These are phyloP conservation scores for Ylistrum balloti DNA, from an alignment of 1,140 invertebrate species.

Conservation along the genomic window DNA sequence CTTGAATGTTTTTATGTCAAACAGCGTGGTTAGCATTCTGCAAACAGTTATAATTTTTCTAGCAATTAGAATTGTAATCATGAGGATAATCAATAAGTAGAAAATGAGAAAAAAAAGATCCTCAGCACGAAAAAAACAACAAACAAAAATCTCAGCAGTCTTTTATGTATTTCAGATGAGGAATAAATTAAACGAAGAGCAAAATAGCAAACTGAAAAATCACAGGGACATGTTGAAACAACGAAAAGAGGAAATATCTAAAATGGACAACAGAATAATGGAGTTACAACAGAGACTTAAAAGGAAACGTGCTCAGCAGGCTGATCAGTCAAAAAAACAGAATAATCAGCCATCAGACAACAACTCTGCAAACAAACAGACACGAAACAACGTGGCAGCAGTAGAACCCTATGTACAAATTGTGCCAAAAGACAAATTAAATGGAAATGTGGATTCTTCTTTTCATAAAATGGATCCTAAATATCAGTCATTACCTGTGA, in stretches of 20 bases:
- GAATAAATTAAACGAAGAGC: slow-evolving; percentile 97
- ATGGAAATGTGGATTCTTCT: slow-evolving; percentile 65
- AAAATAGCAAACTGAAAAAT: slow-evolving; percentile 92
- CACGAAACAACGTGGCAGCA: slow-evolving; percentile 87
- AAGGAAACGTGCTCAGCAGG: slow-evolving; percentile 85
- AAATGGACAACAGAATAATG: slow-evolving; percentile 95
- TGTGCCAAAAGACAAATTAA: slow-evolving; percentile 46
- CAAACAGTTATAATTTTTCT: too few relatives aligned
- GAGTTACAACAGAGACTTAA: slow-evolving; percentile 95
- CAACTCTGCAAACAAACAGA: slow-evolving; percentile 83
- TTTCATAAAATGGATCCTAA: slow-evolving; percentile 95
- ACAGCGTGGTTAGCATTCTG: too few relatives aligned
- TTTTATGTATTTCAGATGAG: slow-evolving; percentile 89
- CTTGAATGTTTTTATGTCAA: too few relatives aligned
- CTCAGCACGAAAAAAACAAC: too few relatives aligned
- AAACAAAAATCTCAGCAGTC: too few relatives aligned
- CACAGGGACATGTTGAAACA: slow-evolving; percentile 93
- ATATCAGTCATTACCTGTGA: slow-evolving; percentile 92
- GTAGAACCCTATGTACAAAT: slow-evolving; percentile 92
- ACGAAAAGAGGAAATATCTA: slow-evolving; percentile 93
- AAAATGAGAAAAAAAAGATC: too few relatives aligned
- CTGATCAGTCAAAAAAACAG: slow-evolving; percentile 90
- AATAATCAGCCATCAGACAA: slow-evolving; percentile 90
- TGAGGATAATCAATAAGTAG: too few relatives aligned
- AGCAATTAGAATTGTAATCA: too few relatives aligned